A percentile compares a stretch with the other conserved stretches of the same genome.
phyloP scores from a whole-genome alignment of 2,888 invertebrate genomes.

The Sminthurides aquaticus region DNA sequence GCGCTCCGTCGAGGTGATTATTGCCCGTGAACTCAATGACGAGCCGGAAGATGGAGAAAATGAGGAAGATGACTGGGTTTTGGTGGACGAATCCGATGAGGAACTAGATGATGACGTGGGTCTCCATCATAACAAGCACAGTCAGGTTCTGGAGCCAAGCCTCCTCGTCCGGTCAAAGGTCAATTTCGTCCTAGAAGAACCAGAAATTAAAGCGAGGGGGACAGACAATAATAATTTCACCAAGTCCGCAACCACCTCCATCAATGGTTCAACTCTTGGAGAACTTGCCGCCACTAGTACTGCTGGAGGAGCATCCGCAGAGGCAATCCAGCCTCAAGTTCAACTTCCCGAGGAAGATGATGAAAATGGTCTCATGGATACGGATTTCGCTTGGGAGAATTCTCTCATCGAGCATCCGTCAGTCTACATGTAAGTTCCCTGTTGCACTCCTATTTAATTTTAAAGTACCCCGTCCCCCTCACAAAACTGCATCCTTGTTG shows the following conservation, averaged over 20 bases:
- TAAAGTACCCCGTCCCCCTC: too few species aligned
- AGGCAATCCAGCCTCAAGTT: too few species aligned
- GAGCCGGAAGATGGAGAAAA: conserved; percentile 4
- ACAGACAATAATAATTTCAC: conserved; percentile 12
- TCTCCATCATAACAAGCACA: neutral
- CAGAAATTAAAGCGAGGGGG: neutral
- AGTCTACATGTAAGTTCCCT: conserved; percentile 24
- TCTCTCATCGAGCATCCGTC: conserved; percentile 24
- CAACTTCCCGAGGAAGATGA: neutral
- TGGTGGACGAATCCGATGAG: conserved; percentile 14
- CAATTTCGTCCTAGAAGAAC: neutral
- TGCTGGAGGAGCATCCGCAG: neutral
- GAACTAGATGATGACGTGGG: conserved; percentile 12
- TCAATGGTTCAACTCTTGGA: neutral
- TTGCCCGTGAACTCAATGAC: conserved; percentile 5
- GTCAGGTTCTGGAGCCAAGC: neutral
- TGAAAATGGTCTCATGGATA: conserved; percentile 7
- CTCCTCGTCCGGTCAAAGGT: neutral
- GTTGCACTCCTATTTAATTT: too few species aligned
- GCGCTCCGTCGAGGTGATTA: conserved; percentile 3
- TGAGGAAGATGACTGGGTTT: conserved; percentile 19
- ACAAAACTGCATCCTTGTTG: too few species aligned
- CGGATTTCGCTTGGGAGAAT: conserved; percentile 22
- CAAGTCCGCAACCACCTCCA: neutral
- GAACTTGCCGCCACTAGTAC: too few species aligned